Conservation (phyloP, 1,140 invertebrate genomes). For the Heliothis virescens region DNA sequence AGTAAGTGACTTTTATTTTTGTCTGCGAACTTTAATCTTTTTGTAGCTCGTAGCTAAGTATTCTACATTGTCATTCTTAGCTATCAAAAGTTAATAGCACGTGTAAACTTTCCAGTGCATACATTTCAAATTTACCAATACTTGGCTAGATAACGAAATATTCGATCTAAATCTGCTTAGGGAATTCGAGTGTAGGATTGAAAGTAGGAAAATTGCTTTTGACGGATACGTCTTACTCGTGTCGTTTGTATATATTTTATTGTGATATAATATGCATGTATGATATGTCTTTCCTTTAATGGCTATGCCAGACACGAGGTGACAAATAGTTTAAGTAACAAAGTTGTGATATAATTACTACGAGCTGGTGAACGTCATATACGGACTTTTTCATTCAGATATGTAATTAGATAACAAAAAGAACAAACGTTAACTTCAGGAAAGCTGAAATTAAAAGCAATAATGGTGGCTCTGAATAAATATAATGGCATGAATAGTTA, state of each 20-base stretch:
- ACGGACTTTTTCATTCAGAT: no score
- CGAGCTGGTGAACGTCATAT: no score
- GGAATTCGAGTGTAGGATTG: neutral
- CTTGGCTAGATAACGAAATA: conserved; percentile 5
- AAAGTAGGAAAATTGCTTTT: neutral
- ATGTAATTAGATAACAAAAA: no score
- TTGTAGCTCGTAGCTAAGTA: neutral
- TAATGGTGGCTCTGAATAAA: no score
- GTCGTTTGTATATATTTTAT: neutral
- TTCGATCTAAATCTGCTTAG: neutral
- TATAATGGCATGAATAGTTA: no score
- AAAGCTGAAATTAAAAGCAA: no score
- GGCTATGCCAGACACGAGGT: no score
- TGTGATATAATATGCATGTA: no score
- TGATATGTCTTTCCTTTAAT: no score
- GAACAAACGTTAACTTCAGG: no score
- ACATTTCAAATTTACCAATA: neutral
- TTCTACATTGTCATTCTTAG: conserved; percentile 17
- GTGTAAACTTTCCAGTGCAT: neutral
- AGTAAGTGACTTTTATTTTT: conserved; percentile 11
- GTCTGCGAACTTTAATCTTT: conserved; percentile 31
- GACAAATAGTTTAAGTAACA: no score
- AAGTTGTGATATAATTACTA: no score
- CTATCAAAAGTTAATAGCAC: conserved; percentile 18
- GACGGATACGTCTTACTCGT: neutral